Percentiles rank a stretch among this genome's conserved stretches.
Conservation (phyloP, 2,888 invertebrate genomes). For the Chorisops tibialis region DNA sequence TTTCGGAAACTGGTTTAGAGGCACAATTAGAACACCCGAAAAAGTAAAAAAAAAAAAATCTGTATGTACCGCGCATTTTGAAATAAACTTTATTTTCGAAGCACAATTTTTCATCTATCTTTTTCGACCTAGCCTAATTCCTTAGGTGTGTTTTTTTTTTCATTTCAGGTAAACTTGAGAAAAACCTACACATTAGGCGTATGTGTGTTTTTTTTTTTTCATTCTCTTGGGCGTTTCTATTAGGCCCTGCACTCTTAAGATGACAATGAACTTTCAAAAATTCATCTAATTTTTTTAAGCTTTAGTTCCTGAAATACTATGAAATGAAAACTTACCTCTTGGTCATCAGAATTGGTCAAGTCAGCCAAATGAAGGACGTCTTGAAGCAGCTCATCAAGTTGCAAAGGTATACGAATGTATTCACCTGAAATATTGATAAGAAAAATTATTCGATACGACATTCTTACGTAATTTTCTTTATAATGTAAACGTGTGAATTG, state of each 20-base stretch:
- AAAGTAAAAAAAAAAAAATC: no score
- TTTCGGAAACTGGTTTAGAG: no score
- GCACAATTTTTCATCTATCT: no score
- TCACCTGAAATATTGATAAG: constrained; percentile 43
- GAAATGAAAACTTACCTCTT: constrained; percentile 43
- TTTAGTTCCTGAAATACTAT: neutral
- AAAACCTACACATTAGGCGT: neutral
- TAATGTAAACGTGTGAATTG: no score
- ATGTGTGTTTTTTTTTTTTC: no score
- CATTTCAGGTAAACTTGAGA: neutral
- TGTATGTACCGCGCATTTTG: no score
- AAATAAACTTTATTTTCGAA: no score
- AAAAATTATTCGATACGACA: no score
- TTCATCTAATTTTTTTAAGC: constrained; percentile 3
- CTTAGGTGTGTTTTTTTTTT: neutral
- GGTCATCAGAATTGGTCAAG: constrained; percentile 39
- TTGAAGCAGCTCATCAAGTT: constrained; percentile 47
- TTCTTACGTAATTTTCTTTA: no score
- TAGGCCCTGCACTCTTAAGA: neutral
- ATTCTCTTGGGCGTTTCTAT: neutral
- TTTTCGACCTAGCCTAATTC: no score
- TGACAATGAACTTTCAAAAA: neutral
- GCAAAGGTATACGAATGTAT: constrained; percentile 49
- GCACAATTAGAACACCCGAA: no score
- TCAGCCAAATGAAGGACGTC: constrained; percentile 50